phyloP scores from a whole-genome alignment of 2,888 invertebrate genomes.

The Pyrrhia umbra region DNA sequence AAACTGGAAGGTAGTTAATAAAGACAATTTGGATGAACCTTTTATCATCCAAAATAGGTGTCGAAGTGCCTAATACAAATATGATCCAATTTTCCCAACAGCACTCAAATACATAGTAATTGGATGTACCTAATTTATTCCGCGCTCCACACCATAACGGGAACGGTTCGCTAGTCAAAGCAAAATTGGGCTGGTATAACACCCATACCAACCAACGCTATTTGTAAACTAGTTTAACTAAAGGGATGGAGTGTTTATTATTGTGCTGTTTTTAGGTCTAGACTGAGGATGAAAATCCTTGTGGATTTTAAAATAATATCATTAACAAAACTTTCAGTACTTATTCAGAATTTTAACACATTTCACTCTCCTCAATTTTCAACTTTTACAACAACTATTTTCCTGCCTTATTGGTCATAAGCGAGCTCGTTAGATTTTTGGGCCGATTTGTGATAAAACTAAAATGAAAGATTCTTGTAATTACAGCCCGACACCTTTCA shows the following conservation, averaged over 20 bases:
- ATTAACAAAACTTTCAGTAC: too few relatives aligned
- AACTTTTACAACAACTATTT: too few relatives aligned
- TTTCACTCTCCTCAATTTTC: too few relatives aligned
- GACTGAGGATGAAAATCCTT: background rate
- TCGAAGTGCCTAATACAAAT: slow-evolving; percentile 24
- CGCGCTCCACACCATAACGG: slow-evolving; percentile 40
- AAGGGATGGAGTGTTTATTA: slow-evolving; percentile 42
- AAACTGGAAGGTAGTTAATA: background rate
- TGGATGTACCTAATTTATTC: slow-evolving; percentile 60
- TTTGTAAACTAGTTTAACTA: slow-evolving; percentile 47
- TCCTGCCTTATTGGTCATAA: too few relatives aligned
- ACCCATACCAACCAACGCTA: slow-evolving; percentile 38
- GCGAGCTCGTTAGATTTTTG: too few relatives aligned
- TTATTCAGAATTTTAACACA: too few relatives aligned
- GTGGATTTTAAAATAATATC: background rate
- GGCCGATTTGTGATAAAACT: too few relatives aligned
- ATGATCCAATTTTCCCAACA: slow-evolving; percentile 49
- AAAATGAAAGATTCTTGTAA: too few relatives aligned
- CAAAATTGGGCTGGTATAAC: slow-evolving; percentile 42
- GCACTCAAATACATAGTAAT: slow-evolving; percentile 55
- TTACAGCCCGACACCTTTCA: too few relatives aligned
- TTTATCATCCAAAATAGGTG: slow-evolving; percentile 23
- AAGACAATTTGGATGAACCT: background rate
- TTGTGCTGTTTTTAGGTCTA: slow-evolving; percentile 12
- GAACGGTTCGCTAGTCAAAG: slow-evolving; percentile 50